Percentiles rank a stretch among this genome's conserved stretches.
Conservation (phyloP, 2,113 vertebrate genomes). For the Xenus cinereus region DNA sequence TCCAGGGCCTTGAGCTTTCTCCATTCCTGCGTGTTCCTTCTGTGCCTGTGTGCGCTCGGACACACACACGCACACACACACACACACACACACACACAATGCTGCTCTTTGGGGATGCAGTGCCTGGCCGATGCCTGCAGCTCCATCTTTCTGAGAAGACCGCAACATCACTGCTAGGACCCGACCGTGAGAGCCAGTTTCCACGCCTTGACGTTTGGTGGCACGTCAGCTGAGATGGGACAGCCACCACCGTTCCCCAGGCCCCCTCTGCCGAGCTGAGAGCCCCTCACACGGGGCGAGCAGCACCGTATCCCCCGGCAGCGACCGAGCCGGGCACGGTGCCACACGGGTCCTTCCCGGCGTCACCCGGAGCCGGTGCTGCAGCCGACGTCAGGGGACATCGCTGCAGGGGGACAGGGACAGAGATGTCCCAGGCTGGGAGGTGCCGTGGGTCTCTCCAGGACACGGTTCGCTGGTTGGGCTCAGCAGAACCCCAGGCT, state of each 20-base stretch:
- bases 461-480: rapidly evolving
- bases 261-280: not conserved
- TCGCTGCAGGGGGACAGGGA: rapidly evolving
- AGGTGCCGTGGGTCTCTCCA: not conserved
- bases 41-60: rapidly evolving
- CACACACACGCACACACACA: too few species aligned
- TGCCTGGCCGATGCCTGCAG: not conserved
- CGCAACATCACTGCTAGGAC: rapidly evolving
- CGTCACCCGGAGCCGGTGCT: rapidly evolving
- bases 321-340: rapidly evolving
- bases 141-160: rapidly evolving
- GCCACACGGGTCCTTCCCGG: rapidly evolving
- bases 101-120: not conserved
- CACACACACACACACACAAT: too few species aligned
- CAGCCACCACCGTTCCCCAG: rapidly evolving
- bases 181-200: not conserved
- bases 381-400: rapidly evolving
- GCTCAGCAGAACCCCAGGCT: not conserved
- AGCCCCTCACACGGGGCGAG: not conserved
- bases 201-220: rapidly evolving
- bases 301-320: rapidly evolving
- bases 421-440: not conserved
- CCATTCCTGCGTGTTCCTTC: rapidly evolving
- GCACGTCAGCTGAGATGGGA: not conserved
- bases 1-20: not conserved